phyloP scores from a whole-genome alignment of 2,113 vertebrate species.

The Ceuthmochares aereus region DNA sequence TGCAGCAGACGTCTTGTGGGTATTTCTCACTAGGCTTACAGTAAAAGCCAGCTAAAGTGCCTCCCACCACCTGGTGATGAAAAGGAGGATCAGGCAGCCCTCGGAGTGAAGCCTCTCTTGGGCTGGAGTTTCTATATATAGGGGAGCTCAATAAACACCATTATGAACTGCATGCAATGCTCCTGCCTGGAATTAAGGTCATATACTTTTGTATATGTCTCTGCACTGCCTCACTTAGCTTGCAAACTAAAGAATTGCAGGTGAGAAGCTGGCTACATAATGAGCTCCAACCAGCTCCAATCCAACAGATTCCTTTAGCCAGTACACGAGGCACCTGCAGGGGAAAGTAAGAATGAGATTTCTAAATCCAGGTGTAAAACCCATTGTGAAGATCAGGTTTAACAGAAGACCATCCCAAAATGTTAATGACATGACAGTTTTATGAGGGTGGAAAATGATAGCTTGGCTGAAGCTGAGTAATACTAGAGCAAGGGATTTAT shows the following conservation, averaged over 20 bases:
- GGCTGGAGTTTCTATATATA: slow-evolving; percentile 78
- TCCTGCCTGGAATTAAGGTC: slow-evolving; percentile 36
- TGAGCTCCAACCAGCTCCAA: not conserved
- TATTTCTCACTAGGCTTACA: slow-evolving; percentile 48
- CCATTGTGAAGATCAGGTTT: slow-evolving; percentile 68
- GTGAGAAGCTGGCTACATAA: not conserved
- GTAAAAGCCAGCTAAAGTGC: slow-evolving; percentile 40
- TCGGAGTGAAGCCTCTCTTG: slow-evolving; percentile 13
- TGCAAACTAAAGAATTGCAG: not conserved
- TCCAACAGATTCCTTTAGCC: not conserved
- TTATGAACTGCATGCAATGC: not conserved
- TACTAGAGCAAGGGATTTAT: slow-evolving; percentile 51
- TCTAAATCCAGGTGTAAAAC: slow-evolving; percentile 55
- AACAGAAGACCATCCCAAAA: slow-evolving; percentile 58
- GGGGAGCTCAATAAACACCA: slow-evolving; percentile 68
- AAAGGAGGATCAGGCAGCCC: slow-evolving; percentile 68
- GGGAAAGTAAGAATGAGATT: slow-evolving; percentile 27
- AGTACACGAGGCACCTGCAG: rapidly evolving
- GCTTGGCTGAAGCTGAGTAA: slow-evolving; percentile 51
- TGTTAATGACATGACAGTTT: slow-evolving; percentile 63
- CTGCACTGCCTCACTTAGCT: rapidly evolving
- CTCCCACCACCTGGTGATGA: slow-evolving; percentile 42
- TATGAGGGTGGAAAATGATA: slow-evolving; percentile 62
- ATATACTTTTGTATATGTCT: not conserved
- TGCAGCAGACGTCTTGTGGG: not conserved